Conservation (phyloP, 2,888 invertebrate genomes). For the Oxytorus armatus region DNA sequence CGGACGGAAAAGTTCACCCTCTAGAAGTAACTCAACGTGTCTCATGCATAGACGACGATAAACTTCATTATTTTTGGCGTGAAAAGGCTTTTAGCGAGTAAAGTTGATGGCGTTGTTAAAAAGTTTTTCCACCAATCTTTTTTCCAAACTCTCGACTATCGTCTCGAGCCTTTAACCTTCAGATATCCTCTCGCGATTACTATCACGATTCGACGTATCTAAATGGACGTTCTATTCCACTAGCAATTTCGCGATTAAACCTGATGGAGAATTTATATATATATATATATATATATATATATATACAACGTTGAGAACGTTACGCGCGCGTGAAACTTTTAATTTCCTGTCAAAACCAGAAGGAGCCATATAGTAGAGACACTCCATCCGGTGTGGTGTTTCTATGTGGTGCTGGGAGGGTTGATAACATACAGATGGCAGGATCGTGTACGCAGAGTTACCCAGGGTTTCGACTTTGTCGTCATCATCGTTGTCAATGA, state of each 20-base stretch:
- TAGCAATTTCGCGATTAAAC: constrained; percentile 50
- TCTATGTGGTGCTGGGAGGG: neutral
- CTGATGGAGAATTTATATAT: constrained; percentile 35
- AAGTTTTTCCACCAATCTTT: constrained; percentile 56
- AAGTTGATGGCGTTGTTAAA: constrained; percentile 23
- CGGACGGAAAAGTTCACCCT: constrained; percentile 34
- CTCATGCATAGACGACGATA: constrained; percentile 16
- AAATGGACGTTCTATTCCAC: constrained; percentile 53
- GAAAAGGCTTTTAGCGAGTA: constrained; percentile 28
- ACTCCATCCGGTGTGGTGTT: constrained; percentile 54
- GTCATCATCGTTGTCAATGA: too few species aligned
- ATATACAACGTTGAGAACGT: constrained; percentile 35
- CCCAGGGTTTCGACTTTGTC: constrained; percentile 14
- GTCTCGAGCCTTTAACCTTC: constrained; percentile 37
- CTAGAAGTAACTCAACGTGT: constrained; percentile 33
- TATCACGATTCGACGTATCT: constrained; percentile 44
- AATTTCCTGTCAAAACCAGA: constrained; percentile 68
- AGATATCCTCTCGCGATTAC: constrained; percentile 53
- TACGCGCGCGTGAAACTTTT: constrained; percentile 63
- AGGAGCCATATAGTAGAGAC: constrained; percentile 29
- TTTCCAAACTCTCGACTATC: constrained; percentile 55
- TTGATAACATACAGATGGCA: constrained; percentile 35
- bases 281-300: constrained; percentile 3
- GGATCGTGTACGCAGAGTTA: constrained; percentile 33
- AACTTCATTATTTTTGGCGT: constrained; percentile 53